Conservation (phyloP, 1,140 invertebrate species). For the Latrodectus geometricus region DNA sequence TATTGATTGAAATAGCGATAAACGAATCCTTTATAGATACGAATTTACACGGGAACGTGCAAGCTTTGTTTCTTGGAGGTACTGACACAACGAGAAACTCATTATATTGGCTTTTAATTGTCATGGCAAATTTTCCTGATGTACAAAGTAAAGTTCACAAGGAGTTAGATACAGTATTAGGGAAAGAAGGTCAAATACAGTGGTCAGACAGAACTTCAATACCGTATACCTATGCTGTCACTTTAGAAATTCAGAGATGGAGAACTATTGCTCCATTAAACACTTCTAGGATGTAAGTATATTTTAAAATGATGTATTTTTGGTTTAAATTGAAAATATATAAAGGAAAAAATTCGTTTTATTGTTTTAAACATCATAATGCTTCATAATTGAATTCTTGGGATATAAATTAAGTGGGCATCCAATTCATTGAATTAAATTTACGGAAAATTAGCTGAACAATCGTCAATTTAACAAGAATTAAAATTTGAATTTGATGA, state of each 20-base stretch:
- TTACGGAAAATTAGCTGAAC: no score
- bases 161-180: conserved; percentile 67
- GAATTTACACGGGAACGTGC: conserved; percentile 59
- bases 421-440: no score
- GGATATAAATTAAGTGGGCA: no score
- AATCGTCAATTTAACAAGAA: no score
- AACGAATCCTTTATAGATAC: conserved; percentile 26
- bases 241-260: conserved; percentile 65
- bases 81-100: conserved; percentile 68
- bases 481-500: no score
- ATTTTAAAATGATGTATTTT: no score
- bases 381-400: no score
- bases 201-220: conserved; percentile 62
- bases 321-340: no score
- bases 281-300: conserved; percentile 39
- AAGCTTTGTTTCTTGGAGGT: conserved; percentile 66
- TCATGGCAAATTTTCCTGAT: conserved; percentile 67
- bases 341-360: no score
- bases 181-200: conserved; percentile 60
- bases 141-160: conserved; percentile 66
- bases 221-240: conserved; percentile 64
- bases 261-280: conserved; percentile 64
- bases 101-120: conserved; percentile 67
- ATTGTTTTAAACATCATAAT: no score
- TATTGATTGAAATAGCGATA: no score